Conservation (phyloP, 1,140 invertebrate genomes). For the Rhyacophila brunnea region DNA sequence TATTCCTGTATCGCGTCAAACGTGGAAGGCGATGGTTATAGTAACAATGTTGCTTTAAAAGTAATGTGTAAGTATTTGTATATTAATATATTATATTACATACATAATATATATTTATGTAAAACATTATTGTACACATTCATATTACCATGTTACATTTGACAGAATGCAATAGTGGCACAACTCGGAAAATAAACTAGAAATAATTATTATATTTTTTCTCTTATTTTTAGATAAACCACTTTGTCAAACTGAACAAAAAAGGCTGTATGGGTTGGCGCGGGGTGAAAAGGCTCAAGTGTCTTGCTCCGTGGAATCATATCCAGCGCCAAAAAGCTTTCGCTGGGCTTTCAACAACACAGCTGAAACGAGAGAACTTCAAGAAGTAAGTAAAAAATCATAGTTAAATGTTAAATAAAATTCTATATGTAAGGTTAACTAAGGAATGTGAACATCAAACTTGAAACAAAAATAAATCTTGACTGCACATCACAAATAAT, state of each 20-base stretch:
- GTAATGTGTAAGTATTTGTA: constrained; percentile 80
- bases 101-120: no score
- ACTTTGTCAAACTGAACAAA: constrained; percentile 75
- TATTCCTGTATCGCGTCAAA: constrained; percentile 87
- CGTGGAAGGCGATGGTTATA: constrained; percentile 82
- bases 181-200: no score
- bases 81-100: no score
- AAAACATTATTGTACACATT: no score
- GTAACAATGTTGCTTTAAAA: constrained; percentile 75
- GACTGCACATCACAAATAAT: no score
- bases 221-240: constrained; percentile 82
- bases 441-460: no score
- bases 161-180: no score
- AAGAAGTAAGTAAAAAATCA: constrained; percentile 49
- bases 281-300: constrained; percentile 77
- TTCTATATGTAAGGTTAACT: no score
- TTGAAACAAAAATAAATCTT: no score
- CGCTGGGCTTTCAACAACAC: constrained; percentile 90
- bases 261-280: constrained; percentile 80
- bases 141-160: no score
- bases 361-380: constrained; percentile 75
- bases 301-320: constrained; percentile 82
- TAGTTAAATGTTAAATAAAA: no score
- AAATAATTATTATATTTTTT: no score
- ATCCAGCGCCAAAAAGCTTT: constrained; percentile 79